Evolutionary conservation across 2,888 invertebrate genomes (phyloP).

Genomic region (Andrena flavipes): DNA sequence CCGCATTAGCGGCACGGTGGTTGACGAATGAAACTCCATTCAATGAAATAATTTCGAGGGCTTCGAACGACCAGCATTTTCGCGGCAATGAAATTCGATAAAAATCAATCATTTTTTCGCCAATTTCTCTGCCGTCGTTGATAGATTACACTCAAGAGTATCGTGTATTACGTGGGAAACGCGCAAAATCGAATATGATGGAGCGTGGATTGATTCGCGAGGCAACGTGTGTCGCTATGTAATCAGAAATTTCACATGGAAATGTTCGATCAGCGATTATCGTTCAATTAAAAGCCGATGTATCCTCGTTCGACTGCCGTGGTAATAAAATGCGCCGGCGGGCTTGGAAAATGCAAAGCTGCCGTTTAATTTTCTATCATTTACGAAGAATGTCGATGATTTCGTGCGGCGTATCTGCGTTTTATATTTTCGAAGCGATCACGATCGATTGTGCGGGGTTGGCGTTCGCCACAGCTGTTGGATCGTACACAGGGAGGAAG

Average conservation of each 20-base stretch:
- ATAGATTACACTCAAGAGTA: conserved; percentile 21
- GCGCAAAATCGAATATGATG: neutral
- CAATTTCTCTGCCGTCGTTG: neutral
- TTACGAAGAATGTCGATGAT: neutral
- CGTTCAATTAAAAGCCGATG: conserved; percentile 20
- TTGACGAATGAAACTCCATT: neutral
- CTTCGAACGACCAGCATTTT: neutral
- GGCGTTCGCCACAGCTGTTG: neutral
- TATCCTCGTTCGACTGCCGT: too few species aligned
- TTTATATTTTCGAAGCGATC: neutral
- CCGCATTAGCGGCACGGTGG: neutral
- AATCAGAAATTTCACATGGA: conserved; percentile 1
- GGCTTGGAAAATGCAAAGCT: conserved; percentile 8
- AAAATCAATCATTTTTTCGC: conserved; percentile 20
- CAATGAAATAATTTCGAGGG: conserved; percentile 5
- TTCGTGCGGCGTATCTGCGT: conserved; percentile 20
- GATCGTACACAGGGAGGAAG: neutral
- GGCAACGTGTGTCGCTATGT: neutral
- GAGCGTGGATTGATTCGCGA: neutral
- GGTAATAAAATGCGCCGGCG: neutral
- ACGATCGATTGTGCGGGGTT: neutral
- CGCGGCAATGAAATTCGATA: conserved; percentile 12
- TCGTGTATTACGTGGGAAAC: conserved; percentile 3
- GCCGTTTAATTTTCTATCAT: neutral
- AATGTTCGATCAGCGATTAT: neutral